These are phyloP conservation scores for Actinia equina DNA, from an alignment of 64 coral and sea anemone species.

Conservation along the genomic window DNA sequence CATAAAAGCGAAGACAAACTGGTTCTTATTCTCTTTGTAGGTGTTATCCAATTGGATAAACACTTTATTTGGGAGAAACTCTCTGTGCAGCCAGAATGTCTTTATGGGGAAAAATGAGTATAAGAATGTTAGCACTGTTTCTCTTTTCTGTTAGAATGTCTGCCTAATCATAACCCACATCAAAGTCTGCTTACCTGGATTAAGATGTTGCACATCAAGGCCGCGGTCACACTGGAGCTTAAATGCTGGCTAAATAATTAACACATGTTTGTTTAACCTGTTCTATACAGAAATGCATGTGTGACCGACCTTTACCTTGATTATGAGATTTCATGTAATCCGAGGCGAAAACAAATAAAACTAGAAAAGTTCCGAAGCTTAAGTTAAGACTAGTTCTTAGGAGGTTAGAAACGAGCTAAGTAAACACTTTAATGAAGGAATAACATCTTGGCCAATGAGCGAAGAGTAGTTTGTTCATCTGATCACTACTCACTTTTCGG, in stretches of 20 bases:
- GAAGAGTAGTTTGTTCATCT: not conserved
- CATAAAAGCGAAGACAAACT: too few species aligned
- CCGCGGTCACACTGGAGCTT: not conserved
- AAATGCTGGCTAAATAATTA: not conserved
- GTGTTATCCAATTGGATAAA: too few species aligned
- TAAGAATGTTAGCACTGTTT: too few species aligned
- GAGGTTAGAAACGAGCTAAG: too few species aligned
- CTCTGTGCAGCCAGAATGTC: too few species aligned
- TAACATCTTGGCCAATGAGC: not conserved
- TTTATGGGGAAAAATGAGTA: too few species aligned
- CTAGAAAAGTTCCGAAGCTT: not conserved
- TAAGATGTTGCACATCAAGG: not conserved
- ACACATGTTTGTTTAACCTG: constrained; percentile 6
- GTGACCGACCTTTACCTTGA: not conserved
- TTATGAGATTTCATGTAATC: not conserved
- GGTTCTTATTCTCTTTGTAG: too few species aligned
- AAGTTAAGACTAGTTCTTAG: too few species aligned
- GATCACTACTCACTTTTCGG: not conserved
- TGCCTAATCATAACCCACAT: too few species aligned
- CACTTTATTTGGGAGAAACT: too few species aligned
- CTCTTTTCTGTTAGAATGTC: too few species aligned
- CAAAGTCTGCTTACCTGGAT: not conserved
- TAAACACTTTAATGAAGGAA: not conserved
- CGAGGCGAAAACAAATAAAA: not conserved
- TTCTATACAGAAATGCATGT: not conserved